phyloP scores from a whole-genome alignment of 2,113 vertebrate species.

The Planiliza haematocheilus region DNA sequence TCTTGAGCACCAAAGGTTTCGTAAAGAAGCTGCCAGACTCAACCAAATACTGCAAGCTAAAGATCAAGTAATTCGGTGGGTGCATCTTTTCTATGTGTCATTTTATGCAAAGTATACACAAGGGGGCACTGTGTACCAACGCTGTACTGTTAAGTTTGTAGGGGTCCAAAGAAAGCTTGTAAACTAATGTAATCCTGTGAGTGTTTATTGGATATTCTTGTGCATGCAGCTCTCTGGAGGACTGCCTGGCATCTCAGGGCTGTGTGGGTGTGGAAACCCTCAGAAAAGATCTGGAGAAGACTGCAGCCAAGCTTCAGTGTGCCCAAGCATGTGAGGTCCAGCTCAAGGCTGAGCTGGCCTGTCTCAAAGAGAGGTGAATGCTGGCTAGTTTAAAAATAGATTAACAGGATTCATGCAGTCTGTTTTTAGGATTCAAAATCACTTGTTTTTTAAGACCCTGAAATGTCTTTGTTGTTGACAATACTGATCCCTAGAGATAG shows the following conservation, averaged over 20 bases:
- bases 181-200: not conserved
- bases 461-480: too few species aligned
- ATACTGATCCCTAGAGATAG: too few species aligned
- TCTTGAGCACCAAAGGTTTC: constrained; percentile 83
- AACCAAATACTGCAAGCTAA: constrained; percentile 78
- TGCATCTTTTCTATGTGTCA: not conserved
- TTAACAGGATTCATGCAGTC: not conserved
- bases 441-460: too few species aligned
- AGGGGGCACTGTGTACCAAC: constrained; percentile 25
- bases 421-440: not conserved
- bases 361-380: constrained; percentile 86
- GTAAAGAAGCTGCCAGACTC: constrained; percentile 80
- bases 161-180: not conserved
- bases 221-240: constrained; percentile 83
- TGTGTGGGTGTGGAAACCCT: constrained; percentile 64
- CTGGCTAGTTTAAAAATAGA: not conserved
- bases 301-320: constrained; percentile 78
- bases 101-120: constrained; percentile 11
- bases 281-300: constrained; percentile 80
- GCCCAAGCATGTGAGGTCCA: constrained; percentile 84
- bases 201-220: not conserved
- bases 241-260: constrained; percentile 75
- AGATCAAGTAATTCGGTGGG: constrained; percentile 87
- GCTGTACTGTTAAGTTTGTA: not conserved
- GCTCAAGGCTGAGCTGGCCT: constrained; percentile 85